Evolutionary conservation across 2,113 vertebrate species (phyloP), one percentile per base, ranked within the genome.

Genomic region (Cygnus atratus): DNA sequence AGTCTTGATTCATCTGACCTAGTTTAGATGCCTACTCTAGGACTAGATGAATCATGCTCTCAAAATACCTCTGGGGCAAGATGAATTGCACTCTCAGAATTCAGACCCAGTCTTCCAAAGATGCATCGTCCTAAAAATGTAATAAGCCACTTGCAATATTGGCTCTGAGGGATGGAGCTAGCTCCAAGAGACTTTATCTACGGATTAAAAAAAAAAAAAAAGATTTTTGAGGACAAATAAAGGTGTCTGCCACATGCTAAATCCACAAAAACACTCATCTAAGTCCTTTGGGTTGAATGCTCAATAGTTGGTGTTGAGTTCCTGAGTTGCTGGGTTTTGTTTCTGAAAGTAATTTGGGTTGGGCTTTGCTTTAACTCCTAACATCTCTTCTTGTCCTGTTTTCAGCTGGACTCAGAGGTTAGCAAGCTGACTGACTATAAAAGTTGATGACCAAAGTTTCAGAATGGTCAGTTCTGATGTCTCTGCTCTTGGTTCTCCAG

Each of bases 281-380:
- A 37, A 73, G 14, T 59, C 31, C 12, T 91, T 46, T 48, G 25
- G 17, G 22, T 9, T 52, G 14, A 72, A 74, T 63, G 8, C 10
- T 67, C 7, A 35, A 3, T 7, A 52, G 33, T 3, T 57, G 29
- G 5, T 57, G 87, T 70, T 81, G 20, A 39, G n/a, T 48, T 84
- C 20, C 52, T 76, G 43, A 52, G 12, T n/a, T 82, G 18, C 70
- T 83, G 58, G 6, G 10, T 5, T 72, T 74, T 63, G 25, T 11
- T 92, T 92, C 58, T 82, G 48, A 78, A 88, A 75, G 26, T n/a
- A 61, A 48, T 75, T 91, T 48, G 20, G 4, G 6, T 61, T 76
- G 24, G 21, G 6, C 13, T 71, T 91, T 57, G 22, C 15, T 87
- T 68, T 92, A 65, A 84, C 6, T 75, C 20, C 25, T 79, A 19